These are phyloP conservation scores for Solenodon paradoxus DNA, from an alignment of 2,113 vertebrate species.

Conservation along the genomic window DNA sequence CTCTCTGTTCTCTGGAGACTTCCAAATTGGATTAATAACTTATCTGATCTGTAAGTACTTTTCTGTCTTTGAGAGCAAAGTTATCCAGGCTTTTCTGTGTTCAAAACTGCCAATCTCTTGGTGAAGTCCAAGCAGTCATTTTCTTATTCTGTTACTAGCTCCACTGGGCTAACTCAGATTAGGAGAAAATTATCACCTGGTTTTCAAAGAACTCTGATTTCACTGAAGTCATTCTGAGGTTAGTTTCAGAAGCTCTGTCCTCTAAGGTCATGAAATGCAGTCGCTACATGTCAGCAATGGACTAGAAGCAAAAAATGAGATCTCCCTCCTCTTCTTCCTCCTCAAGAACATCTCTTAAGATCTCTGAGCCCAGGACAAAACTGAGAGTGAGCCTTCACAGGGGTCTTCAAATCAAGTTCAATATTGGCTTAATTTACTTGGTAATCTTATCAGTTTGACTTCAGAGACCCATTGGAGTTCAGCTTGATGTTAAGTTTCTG, in stretches of 20 bases:
- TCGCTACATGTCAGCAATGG: slow-evolving; percentile 62
- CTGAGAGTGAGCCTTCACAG: not conserved
- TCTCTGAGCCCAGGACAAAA: slow-evolving; percentile 38
- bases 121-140: slow-evolving; percentile 51
- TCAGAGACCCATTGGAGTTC: not conserved
- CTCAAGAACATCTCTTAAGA: slow-evolving; percentile 41
- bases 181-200: slow-evolving; percentile 74
- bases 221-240: slow-evolving; percentile 59
- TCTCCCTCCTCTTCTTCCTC: slow-evolving; percentile 35
- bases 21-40: slow-evolving; percentile 66
- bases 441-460: not conserved
- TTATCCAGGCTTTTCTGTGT: not conserved
- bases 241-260: slow-evolving; percentile 72
- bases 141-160: slow-evolving; percentile 57
- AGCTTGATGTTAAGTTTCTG: slow-evolving; percentile 34
- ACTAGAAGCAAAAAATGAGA: slow-evolving; percentile 59
- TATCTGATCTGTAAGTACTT: slow-evolving; percentile 47
- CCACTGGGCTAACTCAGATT: slow-evolving; percentile 42
- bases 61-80: slow-evolving; percentile 30
- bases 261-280: slow-evolving; percentile 69
- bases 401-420: not conserved
- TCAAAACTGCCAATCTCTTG: slow-evolving; percentile 55
- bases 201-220: slow-evolving; percentile 69
- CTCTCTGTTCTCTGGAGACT: slow-evolving; percentile 41
- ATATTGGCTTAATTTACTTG: not conserved